Percentiles rank a stretch among this genome's conserved stretches.
Conservation (phyloP, 2,888 invertebrate genomes). For the Endotricha flammealis region DNA sequence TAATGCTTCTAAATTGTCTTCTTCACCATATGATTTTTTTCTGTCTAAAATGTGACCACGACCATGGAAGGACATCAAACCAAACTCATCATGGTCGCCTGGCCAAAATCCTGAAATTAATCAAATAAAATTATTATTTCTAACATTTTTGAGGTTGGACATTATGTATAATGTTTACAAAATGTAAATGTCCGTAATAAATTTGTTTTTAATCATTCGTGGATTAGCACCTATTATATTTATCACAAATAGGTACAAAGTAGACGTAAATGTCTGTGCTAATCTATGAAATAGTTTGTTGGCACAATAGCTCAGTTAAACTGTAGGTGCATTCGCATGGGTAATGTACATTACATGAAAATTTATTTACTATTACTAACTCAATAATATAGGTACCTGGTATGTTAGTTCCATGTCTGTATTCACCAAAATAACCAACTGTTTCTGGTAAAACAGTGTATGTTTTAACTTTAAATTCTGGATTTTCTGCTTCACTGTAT, state of each 20-base stretch:
- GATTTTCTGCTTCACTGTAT: constrained; percentile 74
- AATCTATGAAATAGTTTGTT: too few relatives aligned
- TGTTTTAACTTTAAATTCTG: constrained; percentile 76
- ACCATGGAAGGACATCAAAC: constrained; percentile 85
- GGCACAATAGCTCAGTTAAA: too few relatives aligned
- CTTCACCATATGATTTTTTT: constrained; percentile 62
- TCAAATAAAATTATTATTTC: constrained; percentile 1
- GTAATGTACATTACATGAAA: too few relatives aligned
- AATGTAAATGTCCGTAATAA: too few relatives aligned
- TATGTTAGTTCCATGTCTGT: constrained; percentile 83
- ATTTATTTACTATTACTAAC: neutral
- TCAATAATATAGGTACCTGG: constrained; percentile 79
- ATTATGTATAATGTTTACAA: too few relatives aligned
- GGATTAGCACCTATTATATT: too few relatives aligned
- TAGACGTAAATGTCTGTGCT: too few relatives aligned
- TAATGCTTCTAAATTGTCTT: constrained; percentile 81
- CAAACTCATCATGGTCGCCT: constrained; percentile 87
- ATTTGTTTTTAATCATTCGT: too few relatives aligned
- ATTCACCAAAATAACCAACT: constrained; percentile 75
- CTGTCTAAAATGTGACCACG: constrained; percentile 78
- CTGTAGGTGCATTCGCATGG: too few relatives aligned
- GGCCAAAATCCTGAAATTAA: constrained; percentile 87
- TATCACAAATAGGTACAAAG: too few relatives aligned
- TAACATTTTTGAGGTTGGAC: too few relatives aligned
- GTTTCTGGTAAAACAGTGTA: constrained; percentile 80